phyloP scores from a whole-genome alignment of 2,888 invertebrate genomes.

The Pristionchus exspectatus region DNA sequence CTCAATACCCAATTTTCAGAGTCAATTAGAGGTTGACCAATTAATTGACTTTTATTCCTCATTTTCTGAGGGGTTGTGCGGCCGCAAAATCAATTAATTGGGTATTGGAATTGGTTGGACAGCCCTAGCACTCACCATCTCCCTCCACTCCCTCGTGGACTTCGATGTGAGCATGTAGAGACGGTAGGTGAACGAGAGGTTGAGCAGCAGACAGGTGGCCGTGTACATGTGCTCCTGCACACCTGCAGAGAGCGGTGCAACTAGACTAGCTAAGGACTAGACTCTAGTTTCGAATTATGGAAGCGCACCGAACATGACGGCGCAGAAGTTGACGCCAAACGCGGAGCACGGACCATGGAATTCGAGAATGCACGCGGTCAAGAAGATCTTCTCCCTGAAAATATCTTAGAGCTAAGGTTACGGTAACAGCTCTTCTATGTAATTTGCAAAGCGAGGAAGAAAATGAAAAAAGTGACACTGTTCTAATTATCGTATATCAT shows the following conservation, averaged over 20 bases:
- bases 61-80: too few species aligned
- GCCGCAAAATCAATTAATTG: too few species aligned
- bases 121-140: neutral
- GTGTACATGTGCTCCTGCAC: constrained; percentile 11
- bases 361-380: neutral
- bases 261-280: too few species aligned
- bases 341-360: neutral
- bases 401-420: too few species aligned
- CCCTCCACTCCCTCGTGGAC: neutral
- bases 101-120: too few species aligned
- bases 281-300: neutral
- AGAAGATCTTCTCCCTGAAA: constrained; percentile 17
- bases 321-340: neutral
- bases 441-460: neutral
- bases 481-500: too few species aligned
- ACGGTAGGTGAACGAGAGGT: neutral
- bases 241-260: neutral
- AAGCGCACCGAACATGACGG: neutral
- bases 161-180: neutral
- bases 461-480: too few species aligned
- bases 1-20: too few species aligned
- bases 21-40: too few species aligned
- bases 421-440: too few species aligned
- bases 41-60: too few species aligned
- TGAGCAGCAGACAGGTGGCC: neutral